These are phyloP conservation scores for Drosophila pseudotakahashii DNA, from an alignment of 2,888 invertebrate species.

Conservation along the genomic window DNA sequence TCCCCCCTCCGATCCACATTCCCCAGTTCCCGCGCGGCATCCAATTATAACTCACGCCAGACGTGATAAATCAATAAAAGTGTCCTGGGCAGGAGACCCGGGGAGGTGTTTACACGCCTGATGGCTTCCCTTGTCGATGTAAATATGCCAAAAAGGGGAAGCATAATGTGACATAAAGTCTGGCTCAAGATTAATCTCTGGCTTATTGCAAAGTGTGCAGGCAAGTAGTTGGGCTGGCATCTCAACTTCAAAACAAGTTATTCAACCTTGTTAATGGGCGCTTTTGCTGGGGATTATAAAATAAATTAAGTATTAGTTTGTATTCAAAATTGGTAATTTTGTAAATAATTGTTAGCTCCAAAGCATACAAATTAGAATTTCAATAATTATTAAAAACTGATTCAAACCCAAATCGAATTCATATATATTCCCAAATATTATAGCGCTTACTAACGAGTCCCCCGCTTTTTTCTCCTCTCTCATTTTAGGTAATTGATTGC, in stretches of 20 bases:
- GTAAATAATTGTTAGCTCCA: too few species aligned
- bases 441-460: neutral
- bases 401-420: neutral
- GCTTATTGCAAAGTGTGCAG: conserved; percentile 26
- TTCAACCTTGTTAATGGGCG: conserved; percentile 1
- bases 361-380: too few species aligned
- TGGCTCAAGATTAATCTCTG: conserved; percentile 46
- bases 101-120: conserved; percentile 51
- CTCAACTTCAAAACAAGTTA: conserved; percentile 11
- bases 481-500: conserved; percentile 75
- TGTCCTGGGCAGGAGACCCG: conserved; percentile 48
- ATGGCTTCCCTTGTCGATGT: conserved; percentile 51
- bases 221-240: conserved; percentile 9
- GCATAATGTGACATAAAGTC: conserved; percentile 55
- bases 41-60: conserved; percentile 67
- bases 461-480: conserved; percentile 31
- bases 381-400: too few species aligned
- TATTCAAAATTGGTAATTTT: neutral
- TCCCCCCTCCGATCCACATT: neutral
- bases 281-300: neutral
- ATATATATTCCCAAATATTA: neutral
- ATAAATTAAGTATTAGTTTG: neutral
- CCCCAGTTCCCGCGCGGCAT: conserved; percentile 14
- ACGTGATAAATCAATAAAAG: conserved; percentile 74
- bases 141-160: conserved; percentile 50